Evolutionary conservation across 2,113 vertebrate genomes (phyloP).

Genomic region (Sphyrna mokarran): DNA sequence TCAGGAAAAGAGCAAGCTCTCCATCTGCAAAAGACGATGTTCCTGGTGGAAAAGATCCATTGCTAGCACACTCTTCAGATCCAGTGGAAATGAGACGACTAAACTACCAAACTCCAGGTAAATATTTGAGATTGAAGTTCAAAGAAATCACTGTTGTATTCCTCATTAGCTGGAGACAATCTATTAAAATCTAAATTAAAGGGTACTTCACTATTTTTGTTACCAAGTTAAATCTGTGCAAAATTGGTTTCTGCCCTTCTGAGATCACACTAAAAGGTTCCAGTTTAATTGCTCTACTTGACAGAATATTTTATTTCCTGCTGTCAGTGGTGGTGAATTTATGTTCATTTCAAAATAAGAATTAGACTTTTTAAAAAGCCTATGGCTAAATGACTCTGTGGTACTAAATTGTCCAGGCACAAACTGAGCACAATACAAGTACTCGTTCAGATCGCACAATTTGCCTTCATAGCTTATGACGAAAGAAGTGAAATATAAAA

Average conservation of each 20-base stretch:
- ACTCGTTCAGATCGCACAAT: background rate
- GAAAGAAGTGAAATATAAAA: background rate
- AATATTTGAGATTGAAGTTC: background rate
- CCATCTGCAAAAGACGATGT: conserved; percentile 84
- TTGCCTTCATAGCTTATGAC: background rate
- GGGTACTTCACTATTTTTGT: background rate
- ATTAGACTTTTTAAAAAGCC: background rate
- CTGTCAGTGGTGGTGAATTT: background rate
- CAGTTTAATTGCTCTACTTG: background rate
- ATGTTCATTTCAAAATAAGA: background rate
- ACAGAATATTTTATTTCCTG: background rate
- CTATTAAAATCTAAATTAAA: background rate
- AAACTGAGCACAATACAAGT: background rate
- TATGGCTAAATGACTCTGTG: background rate
- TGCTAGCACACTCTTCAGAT: conserved; percentile 78
- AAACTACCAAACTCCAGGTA: conserved; percentile 93
- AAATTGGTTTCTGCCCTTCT: background rate
- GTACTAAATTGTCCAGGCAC: background rate
- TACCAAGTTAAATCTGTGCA: background rate
- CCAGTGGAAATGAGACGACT: conserved; percentile 91
- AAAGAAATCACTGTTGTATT: background rate
- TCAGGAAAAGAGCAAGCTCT: conserved; percentile 81
- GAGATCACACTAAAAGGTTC: background rate
- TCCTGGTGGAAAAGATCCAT: conserved; percentile 76
- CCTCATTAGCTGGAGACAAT: background rate